Conservation (phyloP, 1,140 invertebrate species). For the Aphelenchoides fujianensis region DNA sequence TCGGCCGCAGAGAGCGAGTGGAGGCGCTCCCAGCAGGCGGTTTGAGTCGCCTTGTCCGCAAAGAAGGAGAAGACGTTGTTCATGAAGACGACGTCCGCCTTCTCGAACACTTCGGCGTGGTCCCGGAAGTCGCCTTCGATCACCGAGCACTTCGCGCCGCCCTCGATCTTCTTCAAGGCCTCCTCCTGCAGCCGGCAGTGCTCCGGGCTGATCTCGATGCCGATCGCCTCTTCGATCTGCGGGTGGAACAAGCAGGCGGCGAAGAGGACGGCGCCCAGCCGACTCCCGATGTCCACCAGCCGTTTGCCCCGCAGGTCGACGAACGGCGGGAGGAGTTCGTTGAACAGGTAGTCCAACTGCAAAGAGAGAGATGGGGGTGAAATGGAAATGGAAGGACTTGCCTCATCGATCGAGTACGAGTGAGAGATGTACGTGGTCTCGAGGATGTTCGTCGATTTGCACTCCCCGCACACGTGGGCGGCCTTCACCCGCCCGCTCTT, state of each 20-base stretch:
- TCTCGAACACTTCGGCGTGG: slow-evolving; percentile 20
- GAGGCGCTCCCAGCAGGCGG: slow-evolving; percentile 31
- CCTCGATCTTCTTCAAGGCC: slow-evolving; percentile 24
- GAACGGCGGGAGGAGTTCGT: slow-evolving; percentile 24
- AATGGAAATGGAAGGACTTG: slow-evolving; percentile 20
- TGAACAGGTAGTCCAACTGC: slow-evolving; percentile 38
- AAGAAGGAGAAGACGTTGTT: slow-evolving; percentile 44
- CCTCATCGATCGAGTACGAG: slow-evolving; percentile 32
- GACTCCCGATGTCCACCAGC: slow-evolving; percentile 38
- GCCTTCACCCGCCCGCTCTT: slow-evolving; percentile 7
- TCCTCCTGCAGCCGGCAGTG: slow-evolving; percentile 21
- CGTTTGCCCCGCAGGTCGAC: slow-evolving; percentile 30
- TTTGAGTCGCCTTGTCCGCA: slow-evolving; percentile 22
- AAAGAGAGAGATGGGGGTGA: slow-evolving; percentile 13
- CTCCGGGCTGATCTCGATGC: slow-evolving; percentile 27
- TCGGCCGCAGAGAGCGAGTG: slow-evolving; percentile 12
- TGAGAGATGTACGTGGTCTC: slow-evolving; percentile 29
- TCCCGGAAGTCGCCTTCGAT: slow-evolving; percentile 31
- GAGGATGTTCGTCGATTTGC: slow-evolving; percentile 29
- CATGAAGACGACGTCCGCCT: slow-evolving; percentile 37
- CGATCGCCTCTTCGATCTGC: slow-evolving; percentile 20
- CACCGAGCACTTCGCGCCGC: slow-evolving; percentile 12
- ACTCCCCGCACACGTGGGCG: slow-evolving; percentile 9
- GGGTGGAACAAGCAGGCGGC: slow-evolving; percentile 37
- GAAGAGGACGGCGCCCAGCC: slow-evolving; percentile 34